A percentile compares a stretch with the other conserved stretches of the same genome.
Evolutionary conservation across 2,888 invertebrate genomes (phyloP).

Genomic region (Drosophila stalkeri): DNA sequence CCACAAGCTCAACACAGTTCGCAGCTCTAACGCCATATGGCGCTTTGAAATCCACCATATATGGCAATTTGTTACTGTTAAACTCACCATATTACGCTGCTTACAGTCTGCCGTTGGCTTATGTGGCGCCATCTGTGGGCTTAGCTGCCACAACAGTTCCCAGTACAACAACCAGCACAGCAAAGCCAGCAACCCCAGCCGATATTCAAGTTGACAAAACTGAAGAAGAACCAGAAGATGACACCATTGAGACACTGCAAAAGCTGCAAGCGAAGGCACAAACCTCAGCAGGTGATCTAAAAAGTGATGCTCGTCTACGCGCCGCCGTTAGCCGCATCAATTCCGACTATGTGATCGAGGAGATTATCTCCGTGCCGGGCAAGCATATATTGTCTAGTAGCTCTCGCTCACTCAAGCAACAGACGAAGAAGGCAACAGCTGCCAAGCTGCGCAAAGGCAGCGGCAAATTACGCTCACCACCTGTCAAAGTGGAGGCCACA

Average conservation of each 20-base stretch:
- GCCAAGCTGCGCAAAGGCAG: constrained; percentile 34
- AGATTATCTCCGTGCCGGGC: constrained; percentile 80
- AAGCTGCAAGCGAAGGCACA: constrained; percentile 66
- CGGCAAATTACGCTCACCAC: constrained; percentile 32
- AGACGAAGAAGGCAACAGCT: constrained; percentile 22
- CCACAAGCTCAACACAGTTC: constrained; percentile 9
- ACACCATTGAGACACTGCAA: constrained; percentile 52
- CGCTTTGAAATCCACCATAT: constrained; percentile 47
- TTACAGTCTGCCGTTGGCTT: constrained; percentile 51
- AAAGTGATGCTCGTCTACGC: constrained; percentile 73
- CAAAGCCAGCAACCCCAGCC: constrained; percentile 49
- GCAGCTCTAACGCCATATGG: constrained; percentile 38
- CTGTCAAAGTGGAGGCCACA: constrained; percentile 81
- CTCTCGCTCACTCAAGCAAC: constrained; percentile 1
- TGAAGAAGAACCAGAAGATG: constrained; percentile 18
- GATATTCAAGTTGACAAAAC: constrained; percentile 17
- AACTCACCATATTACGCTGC: constrained; percentile 60
- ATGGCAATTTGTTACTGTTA: constrained; percentile 32
- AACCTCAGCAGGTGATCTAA: constrained; percentile 63
- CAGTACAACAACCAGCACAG: constrained; percentile 53
- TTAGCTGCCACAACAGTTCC: not conserved
- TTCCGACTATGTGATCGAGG: constrained; percentile 82
- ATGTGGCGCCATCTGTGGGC: constrained; percentile 59
- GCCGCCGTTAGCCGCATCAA: constrained; percentile 81
- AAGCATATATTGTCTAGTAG: constrained; percentile 67